Percentiles rank a stretch among this genome's conserved stretches.
phyloP scores from a whole-genome alignment of 1,140 invertebrate genomes.

The Centruroides sculpturatus region DNA sequence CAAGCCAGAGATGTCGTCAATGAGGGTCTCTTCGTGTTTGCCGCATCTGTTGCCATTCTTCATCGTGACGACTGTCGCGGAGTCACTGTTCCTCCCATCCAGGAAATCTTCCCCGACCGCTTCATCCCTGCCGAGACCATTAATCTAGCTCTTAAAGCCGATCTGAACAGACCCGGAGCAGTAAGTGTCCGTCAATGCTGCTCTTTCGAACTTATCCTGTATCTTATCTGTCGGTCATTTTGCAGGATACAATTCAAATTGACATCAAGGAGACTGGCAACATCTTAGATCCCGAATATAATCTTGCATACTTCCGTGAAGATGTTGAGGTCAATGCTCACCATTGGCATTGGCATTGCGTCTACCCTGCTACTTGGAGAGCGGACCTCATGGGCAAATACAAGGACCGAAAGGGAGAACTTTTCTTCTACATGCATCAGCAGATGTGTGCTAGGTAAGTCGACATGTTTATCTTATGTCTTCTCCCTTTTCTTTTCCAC shows the following conservation, averaged over 20 bases:
- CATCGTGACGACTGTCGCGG: constrained; percentile 15
- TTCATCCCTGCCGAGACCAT: constrained; percentile 14
- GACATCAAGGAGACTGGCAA: constrained; percentile 36
- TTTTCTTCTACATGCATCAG: constrained; percentile 59
- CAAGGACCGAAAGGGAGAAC: constrained; percentile 51
- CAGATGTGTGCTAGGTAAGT: constrained; percentile 43
- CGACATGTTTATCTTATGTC: background rate
- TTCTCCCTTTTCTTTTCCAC: background rate
- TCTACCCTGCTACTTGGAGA: constrained; percentile 44
- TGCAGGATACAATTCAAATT: constrained; percentile 1
- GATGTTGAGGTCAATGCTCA: constrained; percentile 35
- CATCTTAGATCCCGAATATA: constrained; percentile 54
- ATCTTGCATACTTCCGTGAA: constrained; percentile 55
- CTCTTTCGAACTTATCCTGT: background rate
- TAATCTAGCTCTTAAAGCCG: constrained; percentile 7
- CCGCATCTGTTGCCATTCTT: constrained; percentile 14
- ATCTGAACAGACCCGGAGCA: constrained; percentile 1
- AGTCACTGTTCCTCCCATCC: constrained; percentile 13
- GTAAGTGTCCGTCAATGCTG: background rate
- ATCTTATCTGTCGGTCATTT: background rate
- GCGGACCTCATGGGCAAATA: constrained; percentile 24
- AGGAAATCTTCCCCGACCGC: constrained; percentile 16
- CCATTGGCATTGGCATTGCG: constrained; percentile 62
- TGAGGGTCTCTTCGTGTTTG: constrained; percentile 22
- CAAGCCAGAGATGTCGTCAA: constrained; percentile 18